These are phyloP conservation scores for Sebastes vulpes DNA, from an alignment of 2,797 vertebrate genomes.

Conservation along the genomic window DNA sequence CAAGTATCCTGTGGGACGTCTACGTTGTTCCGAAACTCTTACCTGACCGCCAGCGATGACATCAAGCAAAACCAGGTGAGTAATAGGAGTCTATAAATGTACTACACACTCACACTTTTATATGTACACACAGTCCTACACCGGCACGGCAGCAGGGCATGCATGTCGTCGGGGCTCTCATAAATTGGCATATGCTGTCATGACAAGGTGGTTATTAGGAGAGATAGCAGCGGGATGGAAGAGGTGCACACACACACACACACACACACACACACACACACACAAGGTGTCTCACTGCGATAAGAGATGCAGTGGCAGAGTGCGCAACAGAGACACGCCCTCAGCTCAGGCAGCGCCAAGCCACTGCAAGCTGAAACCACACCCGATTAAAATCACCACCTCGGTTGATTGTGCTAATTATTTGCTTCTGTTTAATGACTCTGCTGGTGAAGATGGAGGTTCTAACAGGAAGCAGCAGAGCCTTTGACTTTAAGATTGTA, in stretches of 20 bases:
- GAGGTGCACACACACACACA: conserved; percentile 23
- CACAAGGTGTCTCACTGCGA: conserved; percentile 51
- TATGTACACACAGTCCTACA: neutral
- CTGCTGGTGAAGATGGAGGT: conserved; percentile 10
- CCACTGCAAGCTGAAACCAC: conserved; percentile 37
- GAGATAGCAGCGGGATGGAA: conserved; percentile 36
- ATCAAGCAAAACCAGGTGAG: conserved; percentile 97
- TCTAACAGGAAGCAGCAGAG: conserved; percentile 11
- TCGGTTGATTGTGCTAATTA: conserved; percentile 49
- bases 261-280: conserved; percentile 6
- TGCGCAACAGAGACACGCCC: conserved; percentile 8
- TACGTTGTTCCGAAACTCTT: conserved; percentile 96
- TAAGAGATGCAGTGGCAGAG: conserved; percentile 39
- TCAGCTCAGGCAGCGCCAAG: conserved; percentile 16
- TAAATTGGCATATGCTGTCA: conserved; percentile 43
- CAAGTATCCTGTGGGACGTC: conserved; percentile 95
- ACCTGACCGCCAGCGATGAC: conserved; percentile 93
- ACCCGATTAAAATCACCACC: conserved; percentile 47
- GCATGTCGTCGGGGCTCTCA: neutral
- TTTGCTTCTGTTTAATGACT: conserved; percentile 46
- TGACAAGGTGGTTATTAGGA: conserved; percentile 37
- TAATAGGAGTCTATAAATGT: neutral
- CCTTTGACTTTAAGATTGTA: conserved; percentile 8
- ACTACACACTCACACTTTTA: neutral
- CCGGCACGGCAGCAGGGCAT: conserved; percentile 5